phyloP scores from a whole-genome alignment of 1,140 invertebrate species.

The Papilio xuthus region DNA sequence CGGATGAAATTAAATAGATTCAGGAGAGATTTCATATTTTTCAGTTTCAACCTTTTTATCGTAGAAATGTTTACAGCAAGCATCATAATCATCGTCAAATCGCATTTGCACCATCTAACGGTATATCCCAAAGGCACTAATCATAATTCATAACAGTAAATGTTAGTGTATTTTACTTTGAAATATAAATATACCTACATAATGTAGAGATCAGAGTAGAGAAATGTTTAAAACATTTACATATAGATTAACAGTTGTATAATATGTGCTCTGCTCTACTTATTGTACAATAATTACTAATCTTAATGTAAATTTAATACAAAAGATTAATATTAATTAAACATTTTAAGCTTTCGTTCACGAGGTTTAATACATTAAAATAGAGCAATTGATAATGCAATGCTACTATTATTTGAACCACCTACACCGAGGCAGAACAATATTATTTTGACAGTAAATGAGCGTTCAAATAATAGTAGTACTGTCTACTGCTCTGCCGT shows the following conservation, averaged over 20 bases:
- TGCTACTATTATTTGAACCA: background rate
- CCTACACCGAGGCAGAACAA: background rate
- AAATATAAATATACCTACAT: too few relatives aligned
- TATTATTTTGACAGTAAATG: background rate
- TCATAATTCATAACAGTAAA: too few relatives aligned
- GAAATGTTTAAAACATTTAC: background rate
- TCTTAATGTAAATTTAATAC: background rate
- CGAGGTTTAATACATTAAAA: too few relatives aligned
- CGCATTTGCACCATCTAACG: background rate
- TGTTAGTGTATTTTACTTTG: too few relatives aligned
- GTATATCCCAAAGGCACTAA: background rate
- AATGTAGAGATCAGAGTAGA: background rate
- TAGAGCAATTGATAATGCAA: background rate
- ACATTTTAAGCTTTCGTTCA: background rate
- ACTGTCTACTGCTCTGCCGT: background rate
- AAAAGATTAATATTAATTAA: background rate
- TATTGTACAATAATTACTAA: slow-evolving; percentile 6
- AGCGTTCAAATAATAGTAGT: background rate
- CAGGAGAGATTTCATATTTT: too few relatives aligned
- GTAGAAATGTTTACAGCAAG: background rate
- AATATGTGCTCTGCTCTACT: background rate
- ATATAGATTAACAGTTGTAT: background rate
- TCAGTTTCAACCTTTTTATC: too few relatives aligned
- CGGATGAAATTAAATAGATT: too few relatives aligned
- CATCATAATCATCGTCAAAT: background rate